Base-by-base conservation (phyloP, 1,140 invertebrate species). In the Polyergus mexicanus region DNA sequence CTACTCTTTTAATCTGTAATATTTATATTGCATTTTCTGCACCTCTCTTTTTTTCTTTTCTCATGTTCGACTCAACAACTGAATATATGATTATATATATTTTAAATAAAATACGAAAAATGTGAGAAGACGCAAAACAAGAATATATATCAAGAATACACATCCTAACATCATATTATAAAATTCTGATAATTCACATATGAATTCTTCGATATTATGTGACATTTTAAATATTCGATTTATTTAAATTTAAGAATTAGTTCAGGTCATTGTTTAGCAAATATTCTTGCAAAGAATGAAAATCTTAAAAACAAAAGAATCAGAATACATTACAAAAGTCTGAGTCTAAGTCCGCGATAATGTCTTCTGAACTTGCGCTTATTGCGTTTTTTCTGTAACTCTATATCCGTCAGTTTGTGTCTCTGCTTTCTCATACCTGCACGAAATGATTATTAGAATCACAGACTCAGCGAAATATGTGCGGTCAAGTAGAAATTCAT, bases 371-470 rank as follows among this genome's bases (percentile, higher is more conserved):
- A 62, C 44, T 85, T 56, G 28, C 56, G 84, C 87, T 77, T 78
- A 87, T 76, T 51, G 63, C 56, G 13, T 89, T 90, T 91, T 81
- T 77, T 84, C 32, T 47, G 93, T 93, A 94, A 94, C 47, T 74
- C 16, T 92, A 94, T 85, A 93, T 90, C 60, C 72, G 38, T 80
- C 74, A 85, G 92, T 88, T 90, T 91, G 92, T 91, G 92, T 93
- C 89, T 94, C 92, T 68, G 69, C 85, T 93, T 93, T 93, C 93
- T 92, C 76, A 84, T 86, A 88, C 41, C 54, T 77, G 86, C 90
- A 87, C 89, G 84, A 88, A 91, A 89, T 78, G 76, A 78, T 74
- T 51, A 65, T 88, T 91, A 68, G 69, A 91, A 92, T 91, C 77
- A 91, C 85, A 72, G 86, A 90, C 84, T 90, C 88, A 71, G 71